Base-by-base conservation (phyloP, 2,797 vertebrate genomes). In the Aulostomus chinensis region DNA sequence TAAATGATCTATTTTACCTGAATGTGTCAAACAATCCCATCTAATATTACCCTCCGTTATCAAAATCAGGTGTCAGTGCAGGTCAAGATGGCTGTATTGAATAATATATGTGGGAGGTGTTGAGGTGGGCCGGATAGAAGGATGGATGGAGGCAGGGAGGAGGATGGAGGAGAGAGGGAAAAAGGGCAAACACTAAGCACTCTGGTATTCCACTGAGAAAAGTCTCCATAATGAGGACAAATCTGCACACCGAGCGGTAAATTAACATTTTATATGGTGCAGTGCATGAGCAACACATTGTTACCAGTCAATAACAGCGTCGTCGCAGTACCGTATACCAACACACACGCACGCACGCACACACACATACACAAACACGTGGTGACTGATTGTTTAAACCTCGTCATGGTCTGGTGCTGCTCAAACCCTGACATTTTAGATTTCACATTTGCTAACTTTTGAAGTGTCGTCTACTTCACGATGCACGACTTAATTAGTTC, bases 141-240 rank as follows among this genome's bases (percentile, higher is more conserved):
- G n/a, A n/a, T n/a, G n/a, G n/a, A n/a, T 26, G n/a, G 21, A 33
- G 7, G 1, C 1, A 45, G 22, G 18, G 14, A 18, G 24, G 34
- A 37, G 13, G 11, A 39, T 25, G 15, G 12, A 17, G 25, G 50
- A 29, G n/a, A 32, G 15, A 13, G 17, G 13, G 12, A 17, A 42
- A 35, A 30, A 11, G 25, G 9, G 40, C 7, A 20, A 25, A 21
- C 10, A 11, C 8, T 3, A 7, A 12, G 21, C 17, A 30, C 8
- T 1, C 1, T 1, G 15, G 12, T 12, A 48, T 45, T 52, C 32
- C 1, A 3, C 2, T 18, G 25, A 50, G 31, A 30, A 47, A 52
- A 51, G 62, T 24, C 16, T 26, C 37, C 8, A 58, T 64, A 70
- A 75, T 57, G 52, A 68, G 46, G 13, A 53, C 49, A 34, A 54